Base-by-base conservation (phyloP, 2,888 invertebrate species). In the Venustoraphidia nigricollis region DNA sequence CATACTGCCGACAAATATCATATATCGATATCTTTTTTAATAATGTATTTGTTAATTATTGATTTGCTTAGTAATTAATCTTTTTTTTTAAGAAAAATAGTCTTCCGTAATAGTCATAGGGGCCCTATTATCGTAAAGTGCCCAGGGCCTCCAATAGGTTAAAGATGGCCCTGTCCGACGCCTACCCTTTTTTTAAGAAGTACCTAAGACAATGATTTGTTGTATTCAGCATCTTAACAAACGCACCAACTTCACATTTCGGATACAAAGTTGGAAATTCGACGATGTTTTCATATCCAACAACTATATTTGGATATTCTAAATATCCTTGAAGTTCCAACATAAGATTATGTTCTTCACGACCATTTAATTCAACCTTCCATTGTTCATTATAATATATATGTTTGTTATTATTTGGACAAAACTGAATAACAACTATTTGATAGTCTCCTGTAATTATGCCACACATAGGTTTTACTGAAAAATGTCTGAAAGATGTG, bases 391-490 rank as follows among this genome's bases (percentile, higher is more conserved):
- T 50, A 51, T 66, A 68, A 2, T 61, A 53, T 13, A 58, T 57
- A 47, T 64, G 56, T 10, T 56, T 50, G 2, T 52, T 50, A 2
- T 47, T 40, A 41, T 58, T 58, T 2, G 66, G 61, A 50, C 59
- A 58, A 49, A 71, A 57, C 51, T 65, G 62, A 1, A 67, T 61
- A 1, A 58, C 59, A 10, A 72, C 57, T 34, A 71, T 61, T 50
- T 66, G 65, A 52, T 60, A 62, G 43, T 60, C 57, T 48, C 58
- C 46, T 36, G 34, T 47, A 47, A 71, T 63, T 36, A 66, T 52
- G 36, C 70, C 70, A 46, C 65, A 54, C 63, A 64, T 63, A 2
- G 72, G 72, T 52, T 69, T 70, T 35, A 72, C 58, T 9, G 56
- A 52, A 49, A 67, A 67, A 44, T 64, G 60, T 14, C 66, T 65